phyloP scores from a whole-genome alignment of 2,888 invertebrate genomes.

The Achlya flavicornis region DNA sequence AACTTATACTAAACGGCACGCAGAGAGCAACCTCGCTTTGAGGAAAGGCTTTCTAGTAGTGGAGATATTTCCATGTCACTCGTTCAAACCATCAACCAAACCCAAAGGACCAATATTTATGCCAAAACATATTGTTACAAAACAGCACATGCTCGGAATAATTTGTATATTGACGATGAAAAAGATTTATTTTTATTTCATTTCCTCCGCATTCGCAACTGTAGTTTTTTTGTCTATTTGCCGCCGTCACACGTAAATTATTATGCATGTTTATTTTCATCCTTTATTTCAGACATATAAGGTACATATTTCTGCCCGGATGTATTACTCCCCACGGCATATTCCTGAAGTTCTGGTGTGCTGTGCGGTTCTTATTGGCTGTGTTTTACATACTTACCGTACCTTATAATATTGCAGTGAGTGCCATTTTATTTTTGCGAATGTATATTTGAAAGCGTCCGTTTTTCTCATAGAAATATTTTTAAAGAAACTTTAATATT shows the following conservation, averaged over 20 bases:
- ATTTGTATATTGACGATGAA: neutral
- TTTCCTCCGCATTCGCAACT: neutral
- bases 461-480: slow-evolving; percentile 13
- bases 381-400: slow-evolving; percentile 62
- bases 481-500: slow-evolving; percentile 5
- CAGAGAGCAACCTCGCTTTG: too few relatives aligned
- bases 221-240: slow-evolving; percentile 7
- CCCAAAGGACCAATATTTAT: neutral
- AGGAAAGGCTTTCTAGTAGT: too few relatives aligned
- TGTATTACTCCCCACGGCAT: slow-evolving; percentile 76
- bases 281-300: slow-evolving; percentile 51
- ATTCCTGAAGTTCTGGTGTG: slow-evolving; percentile 75
- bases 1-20: too few relatives aligned
- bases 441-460: slow-evolving; percentile 10
- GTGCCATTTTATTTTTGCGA: slow-evolving; percentile 35
- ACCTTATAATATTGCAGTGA: slow-evolving; percentile 75
- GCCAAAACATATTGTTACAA: neutral
- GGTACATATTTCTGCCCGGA: slow-evolving; percentile 69
- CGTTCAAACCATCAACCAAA: neutral
- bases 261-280: slow-evolving; percentile 8
- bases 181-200: neutral
- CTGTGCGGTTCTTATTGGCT: slow-evolving; percentile 59
- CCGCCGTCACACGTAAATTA: neutral
- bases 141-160: neutral
- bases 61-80: neutral